Conservation (phyloP, 2,113 vertebrate genomes). For the Oncorhynchus mykiss region DNA sequence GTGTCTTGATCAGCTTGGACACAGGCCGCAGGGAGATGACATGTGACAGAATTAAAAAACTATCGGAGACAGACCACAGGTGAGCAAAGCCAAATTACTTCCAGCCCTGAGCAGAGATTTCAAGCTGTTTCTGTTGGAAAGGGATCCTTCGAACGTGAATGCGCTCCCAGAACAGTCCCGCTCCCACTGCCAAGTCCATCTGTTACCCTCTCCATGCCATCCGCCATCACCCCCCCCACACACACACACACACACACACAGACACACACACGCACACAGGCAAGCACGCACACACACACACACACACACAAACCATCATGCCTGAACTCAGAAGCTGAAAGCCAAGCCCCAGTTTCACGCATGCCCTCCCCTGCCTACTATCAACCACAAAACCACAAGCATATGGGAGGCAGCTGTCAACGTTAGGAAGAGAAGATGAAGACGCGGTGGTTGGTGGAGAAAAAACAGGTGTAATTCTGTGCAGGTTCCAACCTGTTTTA, state of each 20-base stretch:
- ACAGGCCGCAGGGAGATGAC: not conserved
- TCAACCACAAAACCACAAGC: too few relatives aligned
- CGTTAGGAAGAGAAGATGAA: not conserved
- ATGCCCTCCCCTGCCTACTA: too few relatives aligned
- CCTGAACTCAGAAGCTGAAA: not conserved
- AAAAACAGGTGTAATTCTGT: not conserved
- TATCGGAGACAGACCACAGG: not conserved
- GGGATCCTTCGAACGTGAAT: constrained; percentile 16
- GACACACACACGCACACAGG: too few relatives aligned
- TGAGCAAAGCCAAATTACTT: constrained; percentile 30
- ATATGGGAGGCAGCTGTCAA: not conserved
- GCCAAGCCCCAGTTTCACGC: not conserved
- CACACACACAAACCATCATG: not conserved
- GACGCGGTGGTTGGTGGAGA: not conserved
- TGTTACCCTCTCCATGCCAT: constrained; percentile 47
- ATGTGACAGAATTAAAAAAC: not conserved
- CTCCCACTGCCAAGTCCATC: constrained; percentile 49
- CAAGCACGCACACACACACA: too few relatives aligned
- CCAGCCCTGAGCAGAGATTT: constrained; percentile 28
- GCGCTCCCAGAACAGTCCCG: constrained; percentile 1
- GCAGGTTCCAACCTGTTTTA: constrained; percentile 24
- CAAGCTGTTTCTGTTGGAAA: constrained; percentile 52
- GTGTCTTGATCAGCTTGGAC: too few relatives aligned
- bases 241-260: not conserved
- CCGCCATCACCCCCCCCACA: not conserved